Evolutionary conservation across 2,888 invertebrate genomes (phyloP), one percentile per base, ranked within the genome.

Genomic region (Leucozona laternaria): DNA sequence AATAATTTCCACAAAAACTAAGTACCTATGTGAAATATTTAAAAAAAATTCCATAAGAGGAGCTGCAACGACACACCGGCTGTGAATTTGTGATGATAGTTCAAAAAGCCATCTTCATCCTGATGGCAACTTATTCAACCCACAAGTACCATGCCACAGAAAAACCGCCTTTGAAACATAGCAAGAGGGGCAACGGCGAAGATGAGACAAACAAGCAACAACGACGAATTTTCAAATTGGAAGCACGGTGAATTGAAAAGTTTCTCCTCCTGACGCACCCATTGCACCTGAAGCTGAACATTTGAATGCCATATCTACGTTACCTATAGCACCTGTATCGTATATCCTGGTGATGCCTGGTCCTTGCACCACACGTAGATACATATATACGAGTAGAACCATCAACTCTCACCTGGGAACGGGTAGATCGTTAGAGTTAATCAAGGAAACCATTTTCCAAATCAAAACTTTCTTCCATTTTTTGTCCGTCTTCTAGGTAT

Each of bases 401-500:
- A 64, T 53, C 50, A 25, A 57, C 40, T 64, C 60, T 22, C 77
- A 60, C 76, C 43, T 55, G 76, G 48, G 45, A 64, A 50, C 45
- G 71, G 40, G 34, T 53, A 45, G 53, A 75, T 58, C 71, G 71
- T 85, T 73, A 80, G 77, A 81, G 85, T 85, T 85, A 85, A 85
- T 85, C 85, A 85, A 85, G 81, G 80, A 81, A 85, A 81, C 81
- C 70, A 81, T 81, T 78, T 85, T 73, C 81, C 37, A 81, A 78
- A 81, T 81, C 81, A 85, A 78, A 85, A 85, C 77, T 85, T 85
- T 77, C 85, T 80, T 85, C 40, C 50, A 37, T 17, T 53, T 37
- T 50, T 43, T 76, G 68, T 57, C 34, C 53, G 37, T 64, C 43
- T 71, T 78, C 20, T 11, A n/a, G n/a, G n/a, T n/a, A n/a, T n/a